phyloP scores from a whole-genome alignment of 2,888 invertebrate genomes.

The Antitype chi region DNA sequence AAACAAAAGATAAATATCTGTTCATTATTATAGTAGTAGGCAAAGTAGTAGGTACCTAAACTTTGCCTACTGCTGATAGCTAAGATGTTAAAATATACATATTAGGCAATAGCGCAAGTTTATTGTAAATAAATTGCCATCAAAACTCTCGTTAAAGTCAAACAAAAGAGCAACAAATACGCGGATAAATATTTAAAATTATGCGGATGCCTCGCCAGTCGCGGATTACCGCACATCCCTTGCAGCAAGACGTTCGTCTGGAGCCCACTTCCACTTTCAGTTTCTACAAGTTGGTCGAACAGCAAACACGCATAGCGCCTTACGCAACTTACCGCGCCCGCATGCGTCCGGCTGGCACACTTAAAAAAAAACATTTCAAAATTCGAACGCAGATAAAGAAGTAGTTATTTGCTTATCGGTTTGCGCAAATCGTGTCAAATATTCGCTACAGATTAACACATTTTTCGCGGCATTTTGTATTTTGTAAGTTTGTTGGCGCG shows the following conservation, averaged over 20 bases:
- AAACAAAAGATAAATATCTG: background rate
- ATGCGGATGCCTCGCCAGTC: constrained; percentile 48
- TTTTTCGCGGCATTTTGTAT: constrained; percentile 56
- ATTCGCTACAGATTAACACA: constrained; percentile 48
- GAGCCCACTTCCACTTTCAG: constrained; percentile 83
- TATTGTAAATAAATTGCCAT: background rate
- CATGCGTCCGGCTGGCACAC: constrained; percentile 88
- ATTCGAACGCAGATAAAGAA: constrained; percentile 64
- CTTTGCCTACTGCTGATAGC: background rate
- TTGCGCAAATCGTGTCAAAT: constrained; percentile 56
- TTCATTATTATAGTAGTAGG: too few relatives aligned
- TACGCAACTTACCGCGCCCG: constrained; percentile 76
- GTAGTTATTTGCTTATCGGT: constrained; percentile 62
- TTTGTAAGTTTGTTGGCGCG: constrained; percentile 39
- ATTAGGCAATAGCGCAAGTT: background rate
- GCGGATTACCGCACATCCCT: constrained; percentile 66
- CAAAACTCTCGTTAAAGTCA: constrained; percentile 18
- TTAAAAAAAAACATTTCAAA: constrained; percentile 71
- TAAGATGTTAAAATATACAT: background rate
- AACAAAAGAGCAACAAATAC: constrained; percentile 20
- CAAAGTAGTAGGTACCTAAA: background rate
- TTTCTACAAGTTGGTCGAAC: constrained; percentile 80
- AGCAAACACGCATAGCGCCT: constrained; percentile 80
- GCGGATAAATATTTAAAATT: constrained; percentile 38
- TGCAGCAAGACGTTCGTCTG: constrained; percentile 64